Evolutionary conservation across 2,888 invertebrate species (phyloP).

Genomic region (Leptopilina drosophilae): DNA sequence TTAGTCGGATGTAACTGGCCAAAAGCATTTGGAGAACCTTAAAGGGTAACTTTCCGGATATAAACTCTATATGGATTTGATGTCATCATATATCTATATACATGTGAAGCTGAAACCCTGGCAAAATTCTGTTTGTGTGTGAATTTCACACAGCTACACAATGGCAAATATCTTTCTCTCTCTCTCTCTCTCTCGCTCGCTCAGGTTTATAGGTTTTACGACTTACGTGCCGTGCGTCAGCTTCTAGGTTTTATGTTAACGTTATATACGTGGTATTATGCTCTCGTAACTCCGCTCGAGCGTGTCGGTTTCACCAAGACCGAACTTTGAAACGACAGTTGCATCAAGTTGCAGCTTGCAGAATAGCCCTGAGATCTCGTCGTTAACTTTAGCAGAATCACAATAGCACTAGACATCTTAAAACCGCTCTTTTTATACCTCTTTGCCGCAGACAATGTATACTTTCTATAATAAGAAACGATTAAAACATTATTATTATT

Average conservation of each 20-base stretch:
- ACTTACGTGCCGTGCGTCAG: slow-evolving; percentile 64
- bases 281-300: slow-evolving; percentile 65
- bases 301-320: slow-evolving; percentile 36
- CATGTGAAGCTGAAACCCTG: background rate
- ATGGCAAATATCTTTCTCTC: background rate
- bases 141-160: background rate
- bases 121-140: background rate
- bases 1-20: background rate
- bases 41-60: slow-evolving; percentile 13
- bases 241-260: slow-evolving; percentile 63
- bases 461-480: no score
- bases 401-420: background rate
- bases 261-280: slow-evolving; percentile 64
- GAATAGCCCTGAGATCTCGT: slow-evolving; percentile 17
- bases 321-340: slow-evolving; percentile 18
- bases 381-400: slow-evolving; percentile 8
- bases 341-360: slow-evolving; percentile 28
- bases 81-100: background rate
- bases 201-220: slow-evolving; percentile 57
- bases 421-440: background rate
- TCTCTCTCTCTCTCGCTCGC: slow-evolving; percentile 48
- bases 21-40: background rate
- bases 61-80: slow-evolving; percentile 5
- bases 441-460: background rate
- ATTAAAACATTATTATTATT: background rate